Percentiles rank a stretch among this genome's conserved stretches.
Evolutionary conservation across 2,797 vertebrate species (phyloP).

Genomic region (Danio albolineatus): DNA sequence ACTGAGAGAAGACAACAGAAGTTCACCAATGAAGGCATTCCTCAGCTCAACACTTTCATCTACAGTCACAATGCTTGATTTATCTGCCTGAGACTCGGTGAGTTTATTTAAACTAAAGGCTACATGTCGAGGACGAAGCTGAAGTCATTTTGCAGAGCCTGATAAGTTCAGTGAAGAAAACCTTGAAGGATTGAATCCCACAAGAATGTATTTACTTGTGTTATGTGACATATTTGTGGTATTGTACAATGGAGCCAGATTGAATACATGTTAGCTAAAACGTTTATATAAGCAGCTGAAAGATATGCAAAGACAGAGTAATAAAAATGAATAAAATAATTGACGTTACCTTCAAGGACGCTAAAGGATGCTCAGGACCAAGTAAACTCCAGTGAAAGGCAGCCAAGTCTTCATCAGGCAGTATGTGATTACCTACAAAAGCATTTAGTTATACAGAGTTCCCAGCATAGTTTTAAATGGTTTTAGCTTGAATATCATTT

Average conservation of each 20-base stretch:
- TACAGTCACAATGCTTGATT: background rate
- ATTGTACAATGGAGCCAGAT: background rate
- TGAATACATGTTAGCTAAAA: background rate
- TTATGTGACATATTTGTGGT: background rate
- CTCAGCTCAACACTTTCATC: background rate
- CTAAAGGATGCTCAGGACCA: conserved; percentile 95
- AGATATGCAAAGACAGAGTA: background rate
- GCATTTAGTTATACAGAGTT: background rate
- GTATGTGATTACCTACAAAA: conserved; percentile 93
- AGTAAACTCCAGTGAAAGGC: conserved; percentile 99
- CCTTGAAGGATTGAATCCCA: background rate
- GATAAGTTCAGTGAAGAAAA: conserved; percentile 13
- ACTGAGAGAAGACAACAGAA: conserved; percentile 22
- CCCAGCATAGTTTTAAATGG: too few species aligned
- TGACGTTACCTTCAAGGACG: conserved; percentile 90
- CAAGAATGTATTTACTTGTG: background rate
- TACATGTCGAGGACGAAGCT: conserved; percentile 15
- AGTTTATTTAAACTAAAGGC: conserved; percentile 19
- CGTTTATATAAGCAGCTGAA: background rate
- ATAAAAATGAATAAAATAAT: background rate
- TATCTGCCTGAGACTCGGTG: background rate
- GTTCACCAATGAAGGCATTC: conserved; percentile 19
- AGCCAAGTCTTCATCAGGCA: conserved; percentile 98
- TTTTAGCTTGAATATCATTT: too few species aligned
- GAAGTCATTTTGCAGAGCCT: conserved; percentile 51